Percentiles rank a stretch among this genome's conserved stretches.
phyloP scores from a whole-genome alignment of 1,140 invertebrate genomes.

The Adelges cooleyi region DNA sequence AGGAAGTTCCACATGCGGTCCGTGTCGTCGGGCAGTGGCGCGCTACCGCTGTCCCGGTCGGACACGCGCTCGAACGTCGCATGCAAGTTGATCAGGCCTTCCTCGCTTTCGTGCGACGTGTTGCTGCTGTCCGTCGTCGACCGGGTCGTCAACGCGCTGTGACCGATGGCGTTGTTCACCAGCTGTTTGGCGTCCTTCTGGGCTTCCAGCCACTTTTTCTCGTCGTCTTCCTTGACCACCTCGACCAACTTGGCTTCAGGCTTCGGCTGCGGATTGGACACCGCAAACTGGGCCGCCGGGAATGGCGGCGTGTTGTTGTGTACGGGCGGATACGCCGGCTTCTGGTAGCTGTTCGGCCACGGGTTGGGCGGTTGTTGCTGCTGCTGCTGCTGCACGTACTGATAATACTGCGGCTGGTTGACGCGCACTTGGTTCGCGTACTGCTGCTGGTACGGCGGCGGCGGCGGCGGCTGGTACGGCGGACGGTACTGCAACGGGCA shows the following conservation, averaged over 20 bases:
- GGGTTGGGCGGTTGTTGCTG: slow-evolving; percentile 11
- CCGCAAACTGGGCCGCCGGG: slow-evolving; percentile 4
- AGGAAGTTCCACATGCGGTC: slow-evolving; percentile 24
- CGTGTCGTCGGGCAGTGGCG: slow-evolving; percentile 1
- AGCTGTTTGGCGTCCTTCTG: slow-evolving; percentile 15
- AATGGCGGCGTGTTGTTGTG: slow-evolving; percentile 14
- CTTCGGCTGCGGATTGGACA: slow-evolving; percentile 4
- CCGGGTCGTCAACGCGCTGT: slow-evolving; percentile 2
- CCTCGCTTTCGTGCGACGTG: slow-evolving; percentile 8
- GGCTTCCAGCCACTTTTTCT: slow-evolving; percentile 22
- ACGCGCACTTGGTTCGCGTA: neutral
- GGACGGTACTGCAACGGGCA: slow-evolving; percentile 15
- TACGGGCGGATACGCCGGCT: slow-evolving; percentile 5
- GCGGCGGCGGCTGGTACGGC: neutral
- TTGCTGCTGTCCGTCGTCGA: slow-evolving; percentile 5
- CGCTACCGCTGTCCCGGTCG: neutral
- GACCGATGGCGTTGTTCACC: slow-evolving; percentile 7
- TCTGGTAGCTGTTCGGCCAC: slow-evolving; percentile 6
- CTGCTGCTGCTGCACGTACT: slow-evolving; percentile 1
- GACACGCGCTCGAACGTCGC: slow-evolving; percentile 2
- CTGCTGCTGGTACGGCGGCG: slow-evolving; percentile 14
- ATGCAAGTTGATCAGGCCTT: slow-evolving; percentile 12
- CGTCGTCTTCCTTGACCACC: slow-evolving; percentile 17
- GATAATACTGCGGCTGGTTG: slow-evolving; percentile 14
- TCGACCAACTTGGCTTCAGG: slow-evolving; percentile 14